Percentiles rank a stretch among this genome's conserved stretches.
Conservation (phyloP, 30 jellyfish, hydroid and myxozoan genomes). For the Pseudorhiza aurosa region DNA sequence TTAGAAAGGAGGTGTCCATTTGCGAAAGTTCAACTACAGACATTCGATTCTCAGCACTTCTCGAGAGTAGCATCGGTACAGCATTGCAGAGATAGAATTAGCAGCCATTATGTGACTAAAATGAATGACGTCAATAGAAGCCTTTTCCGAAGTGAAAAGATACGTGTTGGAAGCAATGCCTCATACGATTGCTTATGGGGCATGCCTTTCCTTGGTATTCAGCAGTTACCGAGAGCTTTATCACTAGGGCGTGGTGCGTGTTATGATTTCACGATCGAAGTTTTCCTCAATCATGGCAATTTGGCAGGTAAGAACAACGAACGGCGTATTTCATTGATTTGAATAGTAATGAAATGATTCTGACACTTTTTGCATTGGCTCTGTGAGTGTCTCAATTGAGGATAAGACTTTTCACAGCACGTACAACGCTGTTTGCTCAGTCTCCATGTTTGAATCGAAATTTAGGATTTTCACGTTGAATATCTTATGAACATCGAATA, state of each 20-base stretch:
- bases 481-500: too few species aligned
- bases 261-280: background rate
- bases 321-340: too few species aligned
- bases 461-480: too few species aligned
- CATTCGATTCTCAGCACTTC: background rate
- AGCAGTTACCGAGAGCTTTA: slow-evolving; percentile 13
- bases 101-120: background rate
- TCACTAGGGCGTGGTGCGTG: slow-evolving; percentile 34
- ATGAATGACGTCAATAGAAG: background rate
- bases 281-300: background rate
- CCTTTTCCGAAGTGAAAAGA: slow-evolving; percentile 10
- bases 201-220: background rate
- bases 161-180: slow-evolving; percentile 3
- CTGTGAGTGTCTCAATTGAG: too few species aligned
- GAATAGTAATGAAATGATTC: too few species aligned
- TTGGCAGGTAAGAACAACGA: slow-evolving; percentile 1
- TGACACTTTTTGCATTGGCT: too few species aligned
- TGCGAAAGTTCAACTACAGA: background rate
- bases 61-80: background rate
- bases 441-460: too few species aligned
- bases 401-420: too few species aligned
- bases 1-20: slow-evolving; percentile 24
- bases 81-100: slow-evolving; percentile 17
- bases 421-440: too few species aligned
- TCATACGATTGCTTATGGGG: slow-evolving; percentile 14